phyloP scores from a whole-genome alignment of 2,888 invertebrate genomes.

The Andrena minutula region DNA sequence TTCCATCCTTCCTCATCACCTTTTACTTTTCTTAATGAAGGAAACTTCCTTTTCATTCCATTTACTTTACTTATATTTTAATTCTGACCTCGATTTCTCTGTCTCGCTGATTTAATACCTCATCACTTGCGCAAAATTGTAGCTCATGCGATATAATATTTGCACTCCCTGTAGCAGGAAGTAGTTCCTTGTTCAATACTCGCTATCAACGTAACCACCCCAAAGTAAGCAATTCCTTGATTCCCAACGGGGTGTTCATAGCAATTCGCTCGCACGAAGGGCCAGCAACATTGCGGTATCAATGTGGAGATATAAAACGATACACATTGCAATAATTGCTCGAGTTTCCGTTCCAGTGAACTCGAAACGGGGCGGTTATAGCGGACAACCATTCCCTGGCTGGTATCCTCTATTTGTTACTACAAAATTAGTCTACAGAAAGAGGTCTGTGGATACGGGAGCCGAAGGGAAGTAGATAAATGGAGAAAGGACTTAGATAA shows the following conservation, averaged over 20 bases:
- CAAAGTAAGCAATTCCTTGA: slow-evolving; percentile 6
- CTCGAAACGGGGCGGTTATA: slow-evolving; percentile 20
- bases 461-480: slow-evolving; percentile 2
- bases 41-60: neutral
- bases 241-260: neutral
- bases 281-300: neutral
- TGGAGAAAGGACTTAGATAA: slow-evolving; percentile 22
- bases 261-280: neutral
- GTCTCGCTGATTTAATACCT: neutral
- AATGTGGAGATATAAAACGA: slow-evolving; percentile 11
- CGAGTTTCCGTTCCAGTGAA: slow-evolving; percentile 1
- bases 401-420: neutral
- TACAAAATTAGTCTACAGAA: neutral
- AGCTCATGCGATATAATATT: neutral
- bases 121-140: neutral
- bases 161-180: neutral
- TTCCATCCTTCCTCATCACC: neutral
- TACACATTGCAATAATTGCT: neutral
- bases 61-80: neutral
- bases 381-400: slow-evolving; percentile 3
- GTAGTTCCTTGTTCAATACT: neutral
- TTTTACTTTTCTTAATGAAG: neutral
- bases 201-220: neutral
- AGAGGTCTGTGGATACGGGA: neutral
- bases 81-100: neutral